phyloP scores from a whole-genome alignment of 2,797 vertebrate genomes.

The Yasuhikotakia modesta region DNA sequence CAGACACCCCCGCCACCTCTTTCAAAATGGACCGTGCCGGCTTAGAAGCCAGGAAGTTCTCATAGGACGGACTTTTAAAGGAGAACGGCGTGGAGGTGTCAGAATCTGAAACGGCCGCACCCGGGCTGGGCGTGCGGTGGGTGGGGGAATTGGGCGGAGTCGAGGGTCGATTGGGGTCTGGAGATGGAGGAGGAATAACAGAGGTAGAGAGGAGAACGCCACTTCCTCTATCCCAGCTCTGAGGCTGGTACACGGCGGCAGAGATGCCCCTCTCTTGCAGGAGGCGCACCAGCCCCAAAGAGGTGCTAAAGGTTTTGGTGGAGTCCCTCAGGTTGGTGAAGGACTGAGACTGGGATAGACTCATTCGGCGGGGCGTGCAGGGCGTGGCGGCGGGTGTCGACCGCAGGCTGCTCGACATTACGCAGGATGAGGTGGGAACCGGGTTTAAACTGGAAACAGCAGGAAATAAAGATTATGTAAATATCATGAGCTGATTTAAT shows the following conservation, averaged over 20 bases:
- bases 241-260: slow-evolving; percentile 91
- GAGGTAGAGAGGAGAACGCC: slow-evolving; percentile 81
- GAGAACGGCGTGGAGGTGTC: slow-evolving; percentile 81
- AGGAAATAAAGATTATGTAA: background rate
- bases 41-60: slow-evolving; percentile 95
- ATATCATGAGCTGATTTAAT: background rate
- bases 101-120: background rate
- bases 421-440: slow-evolving; percentile 80
- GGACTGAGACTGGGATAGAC: slow-evolving; percentile 93
- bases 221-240: slow-evolving; percentile 82
- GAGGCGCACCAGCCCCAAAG: slow-evolving; percentile 92
- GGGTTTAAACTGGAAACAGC: slow-evolving; percentile 82
- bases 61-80: slow-evolving; percentile 91
- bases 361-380: slow-evolving; percentile 86
- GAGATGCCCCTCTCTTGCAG: slow-evolving; percentile 97
- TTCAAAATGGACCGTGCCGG: slow-evolving; percentile 95
- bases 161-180: slow-evolving; percentile 74
- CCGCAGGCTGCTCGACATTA: slow-evolving; percentile 79
- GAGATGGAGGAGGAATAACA: slow-evolving; percentile 62
- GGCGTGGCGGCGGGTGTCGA: slow-evolving; percentile 87
- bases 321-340: slow-evolving; percentile 96
- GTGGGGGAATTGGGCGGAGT: slow-evolving; percentile 90
- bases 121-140: slow-evolving; percentile 46
- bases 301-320: slow-evolving; percentile 97
- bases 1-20: slow-evolving; percentile 85